Percentiles rank a stretch among this genome's conserved stretches.
These are phyloP conservation scores for Saiga tatarica DNA, from an alignment of 2,113 vertebrate species.

Conservation along the genomic window DNA sequence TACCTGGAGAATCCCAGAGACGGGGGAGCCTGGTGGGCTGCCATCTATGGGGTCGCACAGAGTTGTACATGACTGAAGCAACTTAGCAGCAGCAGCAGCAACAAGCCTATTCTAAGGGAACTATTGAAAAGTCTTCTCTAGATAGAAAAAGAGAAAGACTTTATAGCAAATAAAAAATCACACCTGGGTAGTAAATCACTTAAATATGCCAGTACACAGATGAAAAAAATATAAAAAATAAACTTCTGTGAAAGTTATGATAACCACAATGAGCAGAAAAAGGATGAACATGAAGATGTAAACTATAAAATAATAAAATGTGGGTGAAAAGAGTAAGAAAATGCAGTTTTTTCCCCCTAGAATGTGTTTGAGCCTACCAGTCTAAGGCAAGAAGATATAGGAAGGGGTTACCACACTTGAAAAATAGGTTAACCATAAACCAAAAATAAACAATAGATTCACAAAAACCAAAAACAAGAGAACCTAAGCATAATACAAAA, in stretches of 20 bases:
- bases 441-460: not conserved
- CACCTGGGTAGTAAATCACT: not conserved
- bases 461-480: not conserved
- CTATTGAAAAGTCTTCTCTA: not conserved
- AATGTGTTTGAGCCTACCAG: not conserved
- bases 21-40: accelerated
- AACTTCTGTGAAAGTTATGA: not conserved
- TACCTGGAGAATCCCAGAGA: no score
- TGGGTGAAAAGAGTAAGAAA: not conserved
- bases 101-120: not conserved
- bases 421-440: not conserved
- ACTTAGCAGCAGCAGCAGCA: no score
- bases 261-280: not conserved
- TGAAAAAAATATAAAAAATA: not conserved
- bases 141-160: not conserved
- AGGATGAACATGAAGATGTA: not conserved
- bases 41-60: no score
- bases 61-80: no score
- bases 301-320: not conserved
- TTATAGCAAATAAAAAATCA: not conserved
- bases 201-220: not conserved
- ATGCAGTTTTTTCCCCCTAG: not conserved
- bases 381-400: not conserved
- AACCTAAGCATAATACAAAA: not conserved
- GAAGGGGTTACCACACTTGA: not conserved